phyloP scores from a whole-genome alignment of 2,113 vertebrate genomes.

The Bujurquina vittata region DNA sequence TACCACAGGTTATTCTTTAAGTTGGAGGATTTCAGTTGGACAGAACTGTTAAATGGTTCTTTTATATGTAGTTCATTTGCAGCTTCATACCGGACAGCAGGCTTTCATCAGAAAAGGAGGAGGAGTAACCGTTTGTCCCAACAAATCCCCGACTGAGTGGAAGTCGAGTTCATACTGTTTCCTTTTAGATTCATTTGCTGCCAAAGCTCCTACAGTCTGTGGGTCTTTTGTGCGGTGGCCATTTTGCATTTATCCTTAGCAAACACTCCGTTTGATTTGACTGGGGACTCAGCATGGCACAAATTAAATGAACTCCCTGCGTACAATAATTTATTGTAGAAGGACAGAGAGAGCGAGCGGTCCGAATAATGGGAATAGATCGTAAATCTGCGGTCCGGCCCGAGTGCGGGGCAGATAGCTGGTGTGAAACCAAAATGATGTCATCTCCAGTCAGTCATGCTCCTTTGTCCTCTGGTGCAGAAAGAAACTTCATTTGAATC shows the following conservation, averaged over 20 bases:
- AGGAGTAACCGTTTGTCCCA: background rate
- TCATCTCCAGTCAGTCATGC: conserved; percentile 44
- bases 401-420: conserved; percentile 52
- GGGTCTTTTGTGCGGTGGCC: conserved; percentile 38
- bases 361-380: conserved; percentile 46
- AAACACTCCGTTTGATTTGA: conserved; percentile 73
- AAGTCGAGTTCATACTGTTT: conserved; percentile 25
- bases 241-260: conserved; percentile 56
- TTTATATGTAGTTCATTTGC: background rate
- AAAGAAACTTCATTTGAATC: conserved; percentile 46
- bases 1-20: background rate
- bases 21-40: background rate
- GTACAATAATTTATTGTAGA: conserved; percentile 62
- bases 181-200: conserved; percentile 27
- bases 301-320: conserved; percentile 64
- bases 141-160: conserved; percentile 25
- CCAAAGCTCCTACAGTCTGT: conserved; percentile 38
- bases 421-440: conserved; percentile 48
- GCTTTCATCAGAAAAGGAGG: conserved; percentile 1
- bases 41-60: background rate
- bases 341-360: conserved; percentile 48
- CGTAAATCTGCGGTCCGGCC: conserved; percentile 44
- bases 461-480: conserved; percentile 47
- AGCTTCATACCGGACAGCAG: background rate
- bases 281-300: conserved; percentile 60